phyloP scores from a whole-genome alignment of 92 coral and sea anemone species.

The Epizoanthus stellaris region DNA sequence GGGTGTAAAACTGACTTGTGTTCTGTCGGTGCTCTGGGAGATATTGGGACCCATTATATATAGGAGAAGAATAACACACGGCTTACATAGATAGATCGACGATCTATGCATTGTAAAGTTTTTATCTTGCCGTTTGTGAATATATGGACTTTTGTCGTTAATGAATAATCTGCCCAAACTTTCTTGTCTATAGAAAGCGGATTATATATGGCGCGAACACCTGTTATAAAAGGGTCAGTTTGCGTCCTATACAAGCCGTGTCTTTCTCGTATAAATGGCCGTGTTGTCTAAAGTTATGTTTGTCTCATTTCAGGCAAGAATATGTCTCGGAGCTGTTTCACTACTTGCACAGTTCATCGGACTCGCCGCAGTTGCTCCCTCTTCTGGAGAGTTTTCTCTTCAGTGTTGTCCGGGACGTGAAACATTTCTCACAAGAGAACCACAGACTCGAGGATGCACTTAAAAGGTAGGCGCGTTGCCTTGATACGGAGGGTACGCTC shows the following conservation, averaged over 20 bases:
- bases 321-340: conserved; percentile 93
- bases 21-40: too few species aligned
- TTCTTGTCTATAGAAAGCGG: background rate
- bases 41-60: too few species aligned
- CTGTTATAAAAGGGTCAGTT: background rate
- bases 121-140: too few species aligned
- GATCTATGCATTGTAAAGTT: too few species aligned
- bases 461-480: conserved; percentile 69
- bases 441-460: conserved; percentile 95
- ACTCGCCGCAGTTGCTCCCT: conserved; percentile 87
- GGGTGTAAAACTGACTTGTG: too few species aligned
- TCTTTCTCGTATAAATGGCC: too few species aligned
- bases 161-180: background rate
- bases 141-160: too few species aligned
- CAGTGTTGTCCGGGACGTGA: conserved; percentile 93
- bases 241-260: background rate
- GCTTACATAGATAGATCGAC: too few species aligned
- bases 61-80: too few species aligned
- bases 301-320: conserved; percentile 79
- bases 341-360: conserved; percentile 80
- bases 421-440: conserved; percentile 87
- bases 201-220: too few species aligned
- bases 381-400: conserved; percentile 89
- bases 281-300: background rate
- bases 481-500: background rate